Percentiles rank a stretch among this genome's conserved stretches.
These are phyloP conservation scores for Lophotriccus pileatus DNA, from an alignment of 2,797 vertebrate species.

Conservation along the genomic window DNA sequence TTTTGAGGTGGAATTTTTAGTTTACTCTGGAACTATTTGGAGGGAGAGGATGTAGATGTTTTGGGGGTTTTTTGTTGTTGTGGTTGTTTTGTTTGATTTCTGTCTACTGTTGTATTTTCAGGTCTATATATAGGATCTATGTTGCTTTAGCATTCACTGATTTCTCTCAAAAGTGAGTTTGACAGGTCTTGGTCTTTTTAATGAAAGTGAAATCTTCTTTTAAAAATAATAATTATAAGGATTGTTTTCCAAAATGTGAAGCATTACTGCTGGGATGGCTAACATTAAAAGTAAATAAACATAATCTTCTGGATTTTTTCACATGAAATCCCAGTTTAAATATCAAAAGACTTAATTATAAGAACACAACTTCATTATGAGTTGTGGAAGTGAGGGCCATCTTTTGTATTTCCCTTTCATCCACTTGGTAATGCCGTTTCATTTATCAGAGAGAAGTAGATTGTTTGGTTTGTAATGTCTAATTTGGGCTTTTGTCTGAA, in stretches of 20 bases:
- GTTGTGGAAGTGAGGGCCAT: background rate
- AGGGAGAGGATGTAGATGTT: background rate
- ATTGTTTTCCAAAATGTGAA: background rate
- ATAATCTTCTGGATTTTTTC: background rate
- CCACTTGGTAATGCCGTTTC: background rate
- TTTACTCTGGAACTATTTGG: background rate
- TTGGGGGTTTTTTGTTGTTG: fast-evolving
- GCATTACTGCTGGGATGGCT: background rate
- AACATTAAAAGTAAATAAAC: background rate
- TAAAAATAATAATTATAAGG: background rate
- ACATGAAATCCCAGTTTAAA: background rate
- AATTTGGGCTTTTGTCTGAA: background rate
- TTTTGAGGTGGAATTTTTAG: background rate
- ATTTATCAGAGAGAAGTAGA: background rate
- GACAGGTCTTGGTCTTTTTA: background rate
- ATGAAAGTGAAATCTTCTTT: background rate
- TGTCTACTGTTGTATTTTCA: background rate
- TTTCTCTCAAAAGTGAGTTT: background rate
- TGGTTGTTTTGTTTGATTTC: background rate
- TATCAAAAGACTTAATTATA: background rate
- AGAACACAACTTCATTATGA: background rate
- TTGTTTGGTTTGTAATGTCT: background rate
- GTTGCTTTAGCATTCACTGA: background rate
- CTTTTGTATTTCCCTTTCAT: background rate
- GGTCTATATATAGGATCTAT: background rate